These are phyloP conservation scores for Steromphala cineraria DNA, from an alignment of 2,888 invertebrate species.

Conservation along the genomic window DNA sequence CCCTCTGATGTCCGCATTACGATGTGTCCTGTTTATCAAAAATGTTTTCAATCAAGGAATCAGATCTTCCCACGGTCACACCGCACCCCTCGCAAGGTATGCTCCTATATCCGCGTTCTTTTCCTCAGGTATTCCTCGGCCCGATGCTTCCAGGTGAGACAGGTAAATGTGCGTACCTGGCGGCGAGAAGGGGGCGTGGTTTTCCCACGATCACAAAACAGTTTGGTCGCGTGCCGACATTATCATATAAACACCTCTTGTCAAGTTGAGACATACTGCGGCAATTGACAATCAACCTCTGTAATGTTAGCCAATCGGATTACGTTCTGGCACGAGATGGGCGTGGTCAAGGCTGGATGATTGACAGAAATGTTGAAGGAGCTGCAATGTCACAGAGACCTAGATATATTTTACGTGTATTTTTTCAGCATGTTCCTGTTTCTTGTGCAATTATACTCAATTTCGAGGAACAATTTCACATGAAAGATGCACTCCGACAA, in stretches of 20 bases:
- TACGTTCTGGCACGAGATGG: slow-evolving; percentile 8
- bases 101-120: too few species aligned
- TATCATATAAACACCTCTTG: slow-evolving; percentile 22
- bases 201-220: slow-evolving; percentile 42
- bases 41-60: too few species aligned
- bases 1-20: too few species aligned
- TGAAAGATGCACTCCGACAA: slow-evolving; percentile 42
- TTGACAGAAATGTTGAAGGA: slow-evolving; percentile 6
- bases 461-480: too few species aligned
- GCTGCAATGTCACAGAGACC: background rate
- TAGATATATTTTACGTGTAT: background rate
- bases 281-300: background rate
- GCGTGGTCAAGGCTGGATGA: slow-evolving; percentile 10
- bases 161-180: background rate
- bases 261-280: background rate
- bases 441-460: background rate
- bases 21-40: too few species aligned
- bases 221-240: slow-evolving; percentile 40
- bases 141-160: too few species aligned
- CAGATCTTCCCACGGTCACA: too few species aligned
- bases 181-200: slow-evolving; percentile 33
- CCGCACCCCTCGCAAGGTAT: too few species aligned
- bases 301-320: slow-evolving; percentile 4
- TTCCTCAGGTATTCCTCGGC: too few species aligned
- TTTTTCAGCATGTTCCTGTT: background rate